Base-by-base conservation (phyloP, 2,113 vertebrate genomes). In the Thunnus thynnus region DNA sequence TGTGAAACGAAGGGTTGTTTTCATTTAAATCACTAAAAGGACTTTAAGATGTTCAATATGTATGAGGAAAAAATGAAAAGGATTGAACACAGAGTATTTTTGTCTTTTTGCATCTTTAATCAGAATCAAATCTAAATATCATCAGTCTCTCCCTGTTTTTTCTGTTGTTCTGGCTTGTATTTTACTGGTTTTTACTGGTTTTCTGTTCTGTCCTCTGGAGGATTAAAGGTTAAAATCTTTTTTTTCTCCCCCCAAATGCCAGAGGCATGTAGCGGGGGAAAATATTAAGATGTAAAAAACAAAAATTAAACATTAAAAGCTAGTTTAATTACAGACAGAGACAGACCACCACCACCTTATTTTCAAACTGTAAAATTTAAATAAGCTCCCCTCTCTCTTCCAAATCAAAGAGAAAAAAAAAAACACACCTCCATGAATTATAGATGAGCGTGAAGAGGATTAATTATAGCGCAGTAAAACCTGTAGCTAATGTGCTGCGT, bases 371-470 rank as follows among this genome's bases (percentile, higher is more conserved):
- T 70, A 62, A 66, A 60, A 89, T 89, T 86, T 78, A 78, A 83
- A 82, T 71, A 72, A 80, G 76, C 79, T 72, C 60, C 50, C 41
- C 72, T 65, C 63, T 75, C 63, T 55, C 17, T 72, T 78, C 78
- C 72, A 82, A 79, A 80, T 75, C 80, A 74, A 62, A 58, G 52
- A 67, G 36, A 41, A 30, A 30, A 71, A 62, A 67, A 62, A 69
- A 83, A 78, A 76, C 69, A 54, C 64, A 84, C 67, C 76, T 64
- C 68, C 83, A 82, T 89, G 84, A 92, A 89, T 88, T 83, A 80
- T 65, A 79, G 82, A 92, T 75, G 84, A 91, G 87, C 67, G 68
- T 84, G 89, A 89, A 81, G 75, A 84, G 87, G 91, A 92, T 91
- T 88, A 92, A 89, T 89, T 91, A 89, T 78, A 84, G 85, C 32